Evolutionary conservation across 2,888 invertebrate genomes (phyloP).

Genomic region (Apotomis betuletana): DNA sequence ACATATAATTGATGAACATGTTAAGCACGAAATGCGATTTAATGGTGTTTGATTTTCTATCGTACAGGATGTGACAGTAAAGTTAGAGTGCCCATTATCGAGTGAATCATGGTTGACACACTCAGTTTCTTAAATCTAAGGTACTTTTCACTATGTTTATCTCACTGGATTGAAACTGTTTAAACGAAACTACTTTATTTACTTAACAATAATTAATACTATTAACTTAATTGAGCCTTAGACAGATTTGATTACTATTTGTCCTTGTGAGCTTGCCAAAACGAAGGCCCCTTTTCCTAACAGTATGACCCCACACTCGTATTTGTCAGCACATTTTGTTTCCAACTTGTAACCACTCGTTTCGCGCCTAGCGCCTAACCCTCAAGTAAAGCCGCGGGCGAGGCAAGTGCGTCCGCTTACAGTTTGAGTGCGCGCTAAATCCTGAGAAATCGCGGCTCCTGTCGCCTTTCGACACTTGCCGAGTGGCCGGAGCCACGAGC

Average conservation of each 20-base stretch:
- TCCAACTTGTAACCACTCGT: conserved; percentile 12
- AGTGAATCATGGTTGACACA: too few species aligned
- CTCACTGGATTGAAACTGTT: too few species aligned
- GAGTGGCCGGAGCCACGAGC: conserved; percentile 22
- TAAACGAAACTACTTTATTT: too few species aligned
- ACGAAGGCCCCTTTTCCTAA: neutral
- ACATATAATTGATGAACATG: too few species aligned
- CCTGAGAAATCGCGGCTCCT: conserved; percentile 41
- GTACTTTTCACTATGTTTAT: too few species aligned
- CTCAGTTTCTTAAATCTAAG: too few species aligned
- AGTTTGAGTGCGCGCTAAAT: conserved; percentile 39
- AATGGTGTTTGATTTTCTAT: too few species aligned
- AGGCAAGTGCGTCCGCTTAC: conserved; percentile 32
- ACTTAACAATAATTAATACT: too few species aligned
- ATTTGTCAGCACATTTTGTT: conserved; percentile 14
- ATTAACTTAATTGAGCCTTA: too few species aligned
- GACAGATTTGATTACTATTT: neutral
- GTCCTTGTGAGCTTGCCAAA: neutral
- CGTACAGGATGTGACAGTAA: too few species aligned
- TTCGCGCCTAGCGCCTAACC: conserved; percentile 12
- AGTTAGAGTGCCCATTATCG: too few species aligned
- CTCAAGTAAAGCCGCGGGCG: conserved; percentile 27
- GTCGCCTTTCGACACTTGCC: conserved; percentile 39
- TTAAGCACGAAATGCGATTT: too few species aligned
- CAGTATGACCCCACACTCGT: neutral